Percentiles rank a stretch among this genome's conserved stretches.
Conservation (phyloP, 2,888 invertebrate species). For the Cosmopolites sordidus region DNA sequence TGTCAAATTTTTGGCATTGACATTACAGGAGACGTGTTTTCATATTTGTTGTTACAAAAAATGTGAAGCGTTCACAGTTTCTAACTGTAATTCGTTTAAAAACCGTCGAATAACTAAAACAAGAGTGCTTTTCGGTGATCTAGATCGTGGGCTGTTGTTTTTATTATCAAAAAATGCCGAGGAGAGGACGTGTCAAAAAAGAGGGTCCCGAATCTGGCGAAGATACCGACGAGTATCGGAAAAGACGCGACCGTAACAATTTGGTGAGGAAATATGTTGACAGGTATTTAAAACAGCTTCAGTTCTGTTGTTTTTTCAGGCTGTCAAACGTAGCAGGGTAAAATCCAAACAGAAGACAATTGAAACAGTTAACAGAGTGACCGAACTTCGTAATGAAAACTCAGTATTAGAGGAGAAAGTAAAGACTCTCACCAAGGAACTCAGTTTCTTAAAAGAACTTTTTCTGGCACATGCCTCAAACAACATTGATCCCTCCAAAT, state of each 20-base stretch:
- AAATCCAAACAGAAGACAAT: slow-evolving; percentile 74
- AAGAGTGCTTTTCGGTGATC: not conserved
- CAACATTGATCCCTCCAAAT: slow-evolving; percentile 51
- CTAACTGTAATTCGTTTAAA: not conserved
- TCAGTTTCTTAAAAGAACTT: slow-evolving; percentile 74
- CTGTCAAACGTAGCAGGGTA: slow-evolving; percentile 76
- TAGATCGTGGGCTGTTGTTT: not conserved
- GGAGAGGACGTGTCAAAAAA: slow-evolving; percentile 39
- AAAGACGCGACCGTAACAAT: slow-evolving; percentile 73
- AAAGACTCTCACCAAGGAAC: slow-evolving; percentile 73
- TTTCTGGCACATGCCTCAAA: slow-evolving; percentile 76
- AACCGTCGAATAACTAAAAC: not conserved
- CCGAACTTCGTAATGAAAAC: slow-evolving; percentile 72
- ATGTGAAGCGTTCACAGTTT: not conserved
- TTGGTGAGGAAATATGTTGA: slow-evolving; percentile 52
- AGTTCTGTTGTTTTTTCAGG: too few species aligned
- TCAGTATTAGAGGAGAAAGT: slow-evolving; percentile 76
- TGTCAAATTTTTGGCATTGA: slow-evolving; percentile 2
- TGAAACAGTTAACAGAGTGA: slow-evolving; percentile 71
- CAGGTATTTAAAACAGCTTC: too few species aligned
- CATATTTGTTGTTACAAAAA: slow-evolving; percentile 4
- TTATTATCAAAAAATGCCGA: slow-evolving; percentile 36
- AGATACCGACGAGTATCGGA: slow-evolving; percentile 66
- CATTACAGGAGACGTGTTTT: not conserved
- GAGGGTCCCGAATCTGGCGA: slow-evolving; percentile 59